A percentile compares a stretch with the other conserved stretches of the same genome.
Conservation (phyloP, 1,140 invertebrate genomes). For the Platyura marginata region DNA sequence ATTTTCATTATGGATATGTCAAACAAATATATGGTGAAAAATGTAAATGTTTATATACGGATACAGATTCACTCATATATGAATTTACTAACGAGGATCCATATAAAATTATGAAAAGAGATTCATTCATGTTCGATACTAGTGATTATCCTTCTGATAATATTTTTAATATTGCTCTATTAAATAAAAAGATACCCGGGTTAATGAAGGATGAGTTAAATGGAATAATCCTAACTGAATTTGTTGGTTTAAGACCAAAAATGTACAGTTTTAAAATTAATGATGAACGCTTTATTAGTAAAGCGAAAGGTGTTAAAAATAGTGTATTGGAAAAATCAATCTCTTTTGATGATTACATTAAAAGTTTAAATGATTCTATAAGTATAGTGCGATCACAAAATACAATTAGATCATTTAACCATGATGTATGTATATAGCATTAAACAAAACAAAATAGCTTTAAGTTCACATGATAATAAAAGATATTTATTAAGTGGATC, state of each 20-base stretch:
- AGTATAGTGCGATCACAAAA: conserved; percentile 3
- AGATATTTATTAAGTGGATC: neutral
- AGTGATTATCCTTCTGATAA: conserved; percentile 3
- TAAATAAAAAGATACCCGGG: conserved; percentile 28
- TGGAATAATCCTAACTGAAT: conserved; percentile 20
- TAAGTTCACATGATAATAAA: conserved; percentile 7
- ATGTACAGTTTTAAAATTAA: conserved; percentile 19
- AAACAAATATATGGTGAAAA: conserved; percentile 5
- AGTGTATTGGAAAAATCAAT: neutral
- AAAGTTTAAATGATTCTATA: neutral
- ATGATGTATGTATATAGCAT: conserved; percentile 9
- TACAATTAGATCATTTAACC: conserved; percentile 7
- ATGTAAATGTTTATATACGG: conserved; percentile 12
- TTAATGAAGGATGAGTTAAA: conserved; percentile 30
- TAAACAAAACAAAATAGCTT: conserved; percentile 9
- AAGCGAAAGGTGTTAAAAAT: neutral
- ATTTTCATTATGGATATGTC: conserved; percentile 13
- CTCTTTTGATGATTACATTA: neutral
- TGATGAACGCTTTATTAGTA: no score
- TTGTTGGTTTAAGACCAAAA: conserved; percentile 24
- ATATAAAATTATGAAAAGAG: neutral
- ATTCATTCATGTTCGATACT: neutral
- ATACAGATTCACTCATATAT: conserved; percentile 14
- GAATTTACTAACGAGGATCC: neutral
- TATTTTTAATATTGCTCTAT: conserved; percentile 10